phyloP scores from a whole-genome alignment of 2,797 vertebrate genomes.

The Phrynocephalus guinanensis region DNA sequence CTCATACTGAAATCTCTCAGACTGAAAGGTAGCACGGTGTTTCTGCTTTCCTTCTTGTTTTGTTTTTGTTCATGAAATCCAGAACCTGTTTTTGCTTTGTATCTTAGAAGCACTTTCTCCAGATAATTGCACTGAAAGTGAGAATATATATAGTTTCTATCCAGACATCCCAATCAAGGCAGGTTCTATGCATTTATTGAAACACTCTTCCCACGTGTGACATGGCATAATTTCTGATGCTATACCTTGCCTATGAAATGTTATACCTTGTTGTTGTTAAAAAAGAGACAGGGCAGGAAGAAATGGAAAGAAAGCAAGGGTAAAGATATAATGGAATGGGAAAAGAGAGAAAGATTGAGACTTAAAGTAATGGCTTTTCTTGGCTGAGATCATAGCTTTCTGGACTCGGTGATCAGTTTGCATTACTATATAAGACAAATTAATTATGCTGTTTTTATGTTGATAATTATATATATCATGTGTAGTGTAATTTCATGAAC shows the following conservation, averaged over 20 bases:
- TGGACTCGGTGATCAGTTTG: conserved; percentile 64
- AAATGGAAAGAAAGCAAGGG: background rate
- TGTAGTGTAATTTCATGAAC: conserved; percentile 5
- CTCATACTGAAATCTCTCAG: too few species aligned
- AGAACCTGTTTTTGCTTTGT: too few species aligned
- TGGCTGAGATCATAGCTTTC: conserved; percentile 55
- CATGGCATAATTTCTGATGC: too few species aligned
- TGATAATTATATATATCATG: conserved; percentile 41
- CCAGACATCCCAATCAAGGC: background rate
- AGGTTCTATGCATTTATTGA: background rate
- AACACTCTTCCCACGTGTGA: background rate
- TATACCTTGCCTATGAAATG: too few species aligned
- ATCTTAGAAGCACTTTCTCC: fast-evolving
- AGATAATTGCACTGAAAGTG: background rate
- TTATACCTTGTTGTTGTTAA: too few species aligned
- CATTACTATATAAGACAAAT: conserved; percentile 58
- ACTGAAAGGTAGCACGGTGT: too few species aligned
- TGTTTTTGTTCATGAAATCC: too few species aligned
- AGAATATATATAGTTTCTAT: background rate
- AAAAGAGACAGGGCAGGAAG: background rate
- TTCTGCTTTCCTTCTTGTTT: too few species aligned
- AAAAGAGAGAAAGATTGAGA: too few species aligned
- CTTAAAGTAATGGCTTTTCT: background rate
- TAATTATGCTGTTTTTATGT: conserved; percentile 49
- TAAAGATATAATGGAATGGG: too few species aligned